A percentile compares a stretch with the other conserved stretches of the same genome.
These are phyloP conservation scores for Drosophila bipectinata DNA, from an alignment of 1,140 invertebrate genomes.

Conservation along the genomic window DNA sequence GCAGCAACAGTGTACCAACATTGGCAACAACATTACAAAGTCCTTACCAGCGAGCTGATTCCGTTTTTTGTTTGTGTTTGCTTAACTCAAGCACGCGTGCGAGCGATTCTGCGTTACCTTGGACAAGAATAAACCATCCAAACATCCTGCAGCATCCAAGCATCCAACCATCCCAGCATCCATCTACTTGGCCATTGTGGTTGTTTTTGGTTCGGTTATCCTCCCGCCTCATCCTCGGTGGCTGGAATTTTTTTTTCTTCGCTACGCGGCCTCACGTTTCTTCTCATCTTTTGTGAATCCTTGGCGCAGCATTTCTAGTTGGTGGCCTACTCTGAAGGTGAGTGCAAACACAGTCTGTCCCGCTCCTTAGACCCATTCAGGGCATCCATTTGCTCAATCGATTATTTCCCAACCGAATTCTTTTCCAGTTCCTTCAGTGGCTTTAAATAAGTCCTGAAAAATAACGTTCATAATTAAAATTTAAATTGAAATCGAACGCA, in stretches of 20 bases:
- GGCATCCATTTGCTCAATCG: conserved; percentile 26
- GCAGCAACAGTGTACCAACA: conserved; percentile 23
- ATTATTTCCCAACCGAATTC: conserved; percentile 34
- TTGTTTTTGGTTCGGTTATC: conserved; percentile 27
- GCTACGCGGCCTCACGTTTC: conserved; percentile 23
- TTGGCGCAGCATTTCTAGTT: conserved; percentile 73
- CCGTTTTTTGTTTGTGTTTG: conserved; percentile 38
- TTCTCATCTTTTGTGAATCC: conserved; percentile 38
- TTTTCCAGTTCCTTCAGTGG: conserved; percentile 22
- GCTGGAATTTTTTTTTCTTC: not conserved
- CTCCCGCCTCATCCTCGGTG: conserved; percentile 9
- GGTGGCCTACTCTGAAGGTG: conserved; percentile 68
- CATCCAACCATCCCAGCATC: conserved; percentile 11
- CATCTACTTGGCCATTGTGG: conserved; percentile 42
- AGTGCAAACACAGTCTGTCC: conserved; percentile 34
- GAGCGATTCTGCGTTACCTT: conserved; percentile 41
- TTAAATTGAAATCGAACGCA: conserved; percentile 51
- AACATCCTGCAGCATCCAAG: conserved; percentile 31
- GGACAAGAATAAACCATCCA: conserved; percentile 50
- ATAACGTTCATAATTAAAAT: no score
- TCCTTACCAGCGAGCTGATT: conserved; percentile 33
- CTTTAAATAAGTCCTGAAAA: conserved; percentile 32
- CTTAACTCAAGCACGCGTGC: conserved; percentile 35
- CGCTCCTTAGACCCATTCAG: not conserved
- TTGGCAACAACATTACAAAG: conserved; percentile 43